phyloP scores from a whole-genome alignment of 1,140 invertebrate species.

The Vollenhovia emeryi region DNA sequence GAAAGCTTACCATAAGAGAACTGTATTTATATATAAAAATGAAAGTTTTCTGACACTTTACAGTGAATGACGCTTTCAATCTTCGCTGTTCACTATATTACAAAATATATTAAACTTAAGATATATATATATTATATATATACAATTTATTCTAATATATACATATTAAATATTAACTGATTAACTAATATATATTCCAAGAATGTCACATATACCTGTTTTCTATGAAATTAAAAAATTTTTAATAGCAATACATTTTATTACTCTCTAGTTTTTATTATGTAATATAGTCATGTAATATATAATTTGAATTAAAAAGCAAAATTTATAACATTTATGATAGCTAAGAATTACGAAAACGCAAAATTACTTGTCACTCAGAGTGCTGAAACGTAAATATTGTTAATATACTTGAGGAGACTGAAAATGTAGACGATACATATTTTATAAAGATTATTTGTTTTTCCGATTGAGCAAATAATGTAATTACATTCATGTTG shows the following conservation, averaged over 20 bases:
- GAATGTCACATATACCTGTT: slow-evolving; percentile 3
- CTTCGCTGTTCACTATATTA: slow-evolving; percentile 48
- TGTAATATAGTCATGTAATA: slow-evolving; percentile 21
- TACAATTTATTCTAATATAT: slow-evolving; percentile 37
- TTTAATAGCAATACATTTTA: slow-evolving; percentile 46
- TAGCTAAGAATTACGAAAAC: slow-evolving; percentile 47
- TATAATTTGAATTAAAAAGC: slow-evolving; percentile 34
- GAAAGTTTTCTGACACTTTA: slow-evolving; percentile 76
- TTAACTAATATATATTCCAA: slow-evolving; percentile 4
- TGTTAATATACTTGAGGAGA: slow-evolving; percentile 34
- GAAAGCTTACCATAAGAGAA: slow-evolving; percentile 66
- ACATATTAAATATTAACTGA: slow-evolving; percentile 21
- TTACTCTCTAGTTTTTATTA: slow-evolving; percentile 17
- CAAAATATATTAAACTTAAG: slow-evolving; percentile 45
- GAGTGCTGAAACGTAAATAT: slow-evolving; percentile 72
- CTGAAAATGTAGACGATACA: slow-evolving; percentile 11
- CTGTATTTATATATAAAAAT: slow-evolving; percentile 70
- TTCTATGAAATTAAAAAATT: slow-evolving; percentile 43
- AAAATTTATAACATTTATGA: slow-evolving; percentile 34
- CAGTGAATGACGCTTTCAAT: slow-evolving; percentile 72
- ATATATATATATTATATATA: neutral
- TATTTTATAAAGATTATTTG: slow-evolving; percentile 43
- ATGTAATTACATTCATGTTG: slow-evolving; percentile 61
- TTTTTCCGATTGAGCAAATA: slow-evolving; percentile 40
- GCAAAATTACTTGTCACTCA: slow-evolving; percentile 51